A percentile compares a stretch with the other conserved stretches of the same genome.
Conservation (phyloP, 2,888 invertebrate species). For the Pecten maximus region DNA sequence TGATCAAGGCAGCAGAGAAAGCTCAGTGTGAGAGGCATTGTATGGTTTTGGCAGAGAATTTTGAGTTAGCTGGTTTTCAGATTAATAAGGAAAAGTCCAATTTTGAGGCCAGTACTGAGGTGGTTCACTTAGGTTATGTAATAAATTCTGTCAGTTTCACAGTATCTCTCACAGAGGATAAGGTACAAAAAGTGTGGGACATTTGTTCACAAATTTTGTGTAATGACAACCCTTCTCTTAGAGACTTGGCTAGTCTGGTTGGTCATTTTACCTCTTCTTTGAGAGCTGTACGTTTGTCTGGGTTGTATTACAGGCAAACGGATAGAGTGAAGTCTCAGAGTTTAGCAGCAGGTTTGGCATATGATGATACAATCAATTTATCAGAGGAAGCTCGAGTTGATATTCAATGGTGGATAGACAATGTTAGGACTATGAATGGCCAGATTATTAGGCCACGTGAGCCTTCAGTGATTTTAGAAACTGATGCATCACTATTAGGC, state of each 20-base stretch:
- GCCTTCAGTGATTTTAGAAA: not conserved
- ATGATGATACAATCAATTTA: not conserved
- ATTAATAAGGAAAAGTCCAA: conserved; percentile 48
- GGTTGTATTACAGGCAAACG: not conserved
- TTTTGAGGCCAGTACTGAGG: conserved; percentile 41
- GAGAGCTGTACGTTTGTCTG: not conserved
- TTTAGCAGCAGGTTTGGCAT: not conserved
- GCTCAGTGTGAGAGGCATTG: conserved; percentile 41
- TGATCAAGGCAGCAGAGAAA: conserved; percentile 39
- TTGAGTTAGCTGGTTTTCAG: conserved; percentile 38
- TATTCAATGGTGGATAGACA: not conserved
- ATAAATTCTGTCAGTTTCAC: conserved; percentile 48
- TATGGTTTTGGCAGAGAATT: conserved; percentile 14
- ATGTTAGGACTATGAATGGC: not conserved
- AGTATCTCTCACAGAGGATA: conserved; percentile 43
- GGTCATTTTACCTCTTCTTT: conserved; percentile 38
- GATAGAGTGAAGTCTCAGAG: not conserved
- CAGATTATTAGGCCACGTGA: not conserved
- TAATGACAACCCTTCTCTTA: not conserved
- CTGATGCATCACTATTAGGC: not conserved
- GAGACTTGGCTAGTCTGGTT: conserved; percentile 27
- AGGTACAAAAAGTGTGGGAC: conserved; percentile 34
- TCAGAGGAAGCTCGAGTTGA: not conserved
- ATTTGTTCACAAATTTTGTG: not conserved
- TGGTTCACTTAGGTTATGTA: conserved; percentile 46